Conservation (phyloP, 2,888 invertebrate genomes). For the Yponomeuta malinellus region DNA sequence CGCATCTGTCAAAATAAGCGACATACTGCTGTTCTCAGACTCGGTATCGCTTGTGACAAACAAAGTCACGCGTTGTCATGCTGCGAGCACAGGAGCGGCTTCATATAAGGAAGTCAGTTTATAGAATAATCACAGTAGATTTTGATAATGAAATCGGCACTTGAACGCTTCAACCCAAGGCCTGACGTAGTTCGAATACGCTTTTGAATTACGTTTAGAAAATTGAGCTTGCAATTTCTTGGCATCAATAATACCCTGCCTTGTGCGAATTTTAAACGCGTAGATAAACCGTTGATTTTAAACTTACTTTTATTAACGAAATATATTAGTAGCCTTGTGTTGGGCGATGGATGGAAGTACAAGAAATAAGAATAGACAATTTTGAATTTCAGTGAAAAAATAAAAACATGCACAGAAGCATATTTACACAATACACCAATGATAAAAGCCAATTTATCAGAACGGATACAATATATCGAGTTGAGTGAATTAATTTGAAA, state of each 20-base stretch:
- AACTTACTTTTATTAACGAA: not conserved
- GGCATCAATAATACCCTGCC: too few relatives aligned
- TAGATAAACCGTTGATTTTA: too few relatives aligned
- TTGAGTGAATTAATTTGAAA: not conserved
- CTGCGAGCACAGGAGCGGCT: too few relatives aligned
- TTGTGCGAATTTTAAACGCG: too few relatives aligned
- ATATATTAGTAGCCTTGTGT: not conserved
- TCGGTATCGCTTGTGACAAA: too few relatives aligned
- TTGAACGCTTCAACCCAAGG: not conserved
- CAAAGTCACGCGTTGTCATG: too few relatives aligned
- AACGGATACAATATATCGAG: not conserved
- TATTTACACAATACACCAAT: slow-evolving; percentile 6
- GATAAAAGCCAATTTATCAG: not conserved
- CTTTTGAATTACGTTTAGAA: not conserved
- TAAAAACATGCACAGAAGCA: slow-evolving; percentile 1
- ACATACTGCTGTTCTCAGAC: too few relatives aligned
- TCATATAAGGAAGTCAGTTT: too few relatives aligned
- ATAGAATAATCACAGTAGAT: not conserved
- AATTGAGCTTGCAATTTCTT: too few relatives aligned
- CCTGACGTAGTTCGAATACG: not conserved
- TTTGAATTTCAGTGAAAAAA: not conserved
- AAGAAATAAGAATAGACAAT: not conserved
- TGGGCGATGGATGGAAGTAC: not conserved
- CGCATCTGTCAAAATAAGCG: too few relatives aligned
- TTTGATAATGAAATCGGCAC: not conserved